Evolutionary conservation across 1,140 invertebrate species (phyloP), one percentile per base, ranked within the genome.

Genomic region (Magallana angulata): DNA sequence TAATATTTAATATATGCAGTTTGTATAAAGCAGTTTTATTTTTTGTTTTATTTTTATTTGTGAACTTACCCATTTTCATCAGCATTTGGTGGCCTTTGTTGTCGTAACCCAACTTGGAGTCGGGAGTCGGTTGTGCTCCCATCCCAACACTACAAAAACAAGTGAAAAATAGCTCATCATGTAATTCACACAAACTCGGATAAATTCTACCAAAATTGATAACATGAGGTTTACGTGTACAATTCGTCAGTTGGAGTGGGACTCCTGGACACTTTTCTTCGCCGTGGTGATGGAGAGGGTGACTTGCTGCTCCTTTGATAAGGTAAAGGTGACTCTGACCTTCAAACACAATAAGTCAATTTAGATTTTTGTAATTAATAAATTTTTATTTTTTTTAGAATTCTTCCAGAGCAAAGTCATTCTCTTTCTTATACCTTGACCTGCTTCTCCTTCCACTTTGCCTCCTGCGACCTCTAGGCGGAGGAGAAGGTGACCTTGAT

Each of bases 61-160:
- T 57, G 57, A 14, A 90, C 93, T 90, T 90, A 95, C 95, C 98
- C 98, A 99, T 99, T 95, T 98, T 98, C 93, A 97, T 97, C 57
- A 99, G 95, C 95, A 99, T 96, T 94, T 99, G 98, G 95, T 99
- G 98, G 0, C 98, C 98, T 94, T 99, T 99, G 95, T 99, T 99
- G 57, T 96, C 97, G 91, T 97, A 96, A 92, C 98, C 97, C 9
- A 98, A 92, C 87, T 95, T 92, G 76, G 86, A 57, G 24, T 93
- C 91, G 12, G 24, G 24, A 30, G 24, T 76, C 36, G 30, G 68
- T 76, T 18, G 56, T 68, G 68, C 24, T 76, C 68, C 68, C 68
- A 76, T 30, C 68, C 68, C 68, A 76, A 36, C 68, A 76, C 68
- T 76, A 11, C 9, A 76, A 76, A 3, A 24, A 76, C 5, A 14